These are phyloP conservation scores for Phyllotreta cruciferae DNA, from an alignment of 2,888 invertebrate species.

Conservation along the genomic window DNA sequence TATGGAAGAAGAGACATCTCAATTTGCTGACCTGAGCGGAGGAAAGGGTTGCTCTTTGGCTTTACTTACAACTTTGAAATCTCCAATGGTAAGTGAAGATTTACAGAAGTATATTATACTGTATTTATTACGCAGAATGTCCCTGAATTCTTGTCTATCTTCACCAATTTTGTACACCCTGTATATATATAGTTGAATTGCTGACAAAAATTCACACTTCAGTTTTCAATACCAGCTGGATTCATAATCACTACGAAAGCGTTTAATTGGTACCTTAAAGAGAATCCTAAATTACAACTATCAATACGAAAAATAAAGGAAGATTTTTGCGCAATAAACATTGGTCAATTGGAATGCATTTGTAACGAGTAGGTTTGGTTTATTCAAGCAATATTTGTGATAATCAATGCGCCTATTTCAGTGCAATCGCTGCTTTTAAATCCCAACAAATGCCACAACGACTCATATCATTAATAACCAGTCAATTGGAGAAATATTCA, in stretches of 20 bases:
- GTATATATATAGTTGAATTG: not conserved
- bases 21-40: slow-evolving; percentile 69
- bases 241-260: slow-evolving; percentile 73
- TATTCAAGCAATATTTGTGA: slow-evolving; percentile 1
- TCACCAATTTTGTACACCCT: not conserved
- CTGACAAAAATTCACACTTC: slow-evolving; percentile 31
- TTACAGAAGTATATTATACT: not conserved
- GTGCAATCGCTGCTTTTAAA: slow-evolving; percentile 61
- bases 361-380: slow-evolving; percentile 60
- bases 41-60: slow-evolving; percentile 83
- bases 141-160: not conserved
- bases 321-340: slow-evolving; percentile 63
- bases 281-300: slow-evolving; percentile 59
- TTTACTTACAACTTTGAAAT: slow-evolving; percentile 62
- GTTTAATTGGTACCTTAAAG: slow-evolving; percentile 66
- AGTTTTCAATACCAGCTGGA: slow-evolving; percentile 72
- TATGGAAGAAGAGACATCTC: slow-evolving; percentile 63
- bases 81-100: slow-evolving; percentile 58
- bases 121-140: not conserved
- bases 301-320: slow-evolving; percentile 65
- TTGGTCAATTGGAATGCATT: slow-evolving; percentile 61
- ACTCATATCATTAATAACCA: slow-evolving; percentile 54
- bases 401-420: slow-evolving; percentile 46
- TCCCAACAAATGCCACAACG: slow-evolving; percentile 45
- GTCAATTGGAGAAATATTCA: slow-evolving; percentile 36